phyloP scores from a whole-genome alignment of 2,113 vertebrate species.

The Heliornis fulica region DNA sequence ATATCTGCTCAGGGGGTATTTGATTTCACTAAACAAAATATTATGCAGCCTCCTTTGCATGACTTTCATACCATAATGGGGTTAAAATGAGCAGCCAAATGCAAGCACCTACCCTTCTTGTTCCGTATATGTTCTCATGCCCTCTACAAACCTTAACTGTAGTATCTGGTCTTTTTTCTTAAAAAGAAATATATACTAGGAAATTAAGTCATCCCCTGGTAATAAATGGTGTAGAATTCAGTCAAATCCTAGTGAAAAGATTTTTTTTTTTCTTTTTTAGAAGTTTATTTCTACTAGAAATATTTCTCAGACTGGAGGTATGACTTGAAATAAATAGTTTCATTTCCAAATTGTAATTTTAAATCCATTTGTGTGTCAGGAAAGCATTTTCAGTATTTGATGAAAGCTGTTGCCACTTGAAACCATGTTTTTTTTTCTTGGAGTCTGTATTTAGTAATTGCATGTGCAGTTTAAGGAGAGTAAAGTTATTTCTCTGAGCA shows the following conservation, averaged over 20 bases:
- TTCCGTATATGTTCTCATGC: neutral
- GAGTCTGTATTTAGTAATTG: neutral
- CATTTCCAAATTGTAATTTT: neutral
- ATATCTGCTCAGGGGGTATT: neutral
- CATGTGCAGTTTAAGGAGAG: neutral
- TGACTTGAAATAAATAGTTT: neutral
- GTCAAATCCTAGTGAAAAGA: neutral
- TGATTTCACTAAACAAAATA: conserved; percentile 51
- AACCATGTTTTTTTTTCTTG: neutral
- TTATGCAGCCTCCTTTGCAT: neutral
- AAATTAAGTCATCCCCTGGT: neutral
- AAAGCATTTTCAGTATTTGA: neutral
- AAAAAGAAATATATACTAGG: neutral
- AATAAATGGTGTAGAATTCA: neutral
- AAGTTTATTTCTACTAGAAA: neutral
- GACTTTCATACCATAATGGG: neutral
- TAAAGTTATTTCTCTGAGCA: neutral
- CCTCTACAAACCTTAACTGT: neutral
- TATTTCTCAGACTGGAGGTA: neutral
- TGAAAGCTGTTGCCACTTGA: neutral
- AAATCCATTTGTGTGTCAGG: neutral
- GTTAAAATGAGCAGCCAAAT: neutral
- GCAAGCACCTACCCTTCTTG: neutral
- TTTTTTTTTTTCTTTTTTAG: too few relatives aligned
- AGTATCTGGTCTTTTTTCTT: neutral